phyloP scores from a whole-genome alignment of 2,797 vertebrate species.

The Gobio occitaniae region DNA sequence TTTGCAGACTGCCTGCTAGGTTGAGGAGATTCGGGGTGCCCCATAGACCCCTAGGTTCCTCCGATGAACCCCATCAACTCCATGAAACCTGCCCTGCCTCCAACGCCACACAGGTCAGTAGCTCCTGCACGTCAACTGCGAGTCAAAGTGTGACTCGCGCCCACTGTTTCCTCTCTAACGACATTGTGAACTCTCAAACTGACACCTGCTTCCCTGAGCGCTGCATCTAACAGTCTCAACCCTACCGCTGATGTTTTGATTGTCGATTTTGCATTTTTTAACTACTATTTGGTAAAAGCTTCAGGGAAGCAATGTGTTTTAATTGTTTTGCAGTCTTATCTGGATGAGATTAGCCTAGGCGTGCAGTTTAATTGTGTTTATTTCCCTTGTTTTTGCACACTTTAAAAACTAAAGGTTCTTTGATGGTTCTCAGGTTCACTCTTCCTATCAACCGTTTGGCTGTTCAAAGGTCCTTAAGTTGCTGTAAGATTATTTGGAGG shows the following conservation, averaged over 20 bases:
- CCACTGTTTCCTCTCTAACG: slow-evolving; percentile 45
- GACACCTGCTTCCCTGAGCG: slow-evolving; percentile 40
- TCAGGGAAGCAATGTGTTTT: slow-evolving; percentile 7
- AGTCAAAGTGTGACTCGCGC: slow-evolving; percentile 16
- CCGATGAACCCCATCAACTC: slow-evolving; percentile 95
- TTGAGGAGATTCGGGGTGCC: slow-evolving; percentile 66
- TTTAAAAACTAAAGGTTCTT: neutral
- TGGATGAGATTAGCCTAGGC: slow-evolving; percentile 23
- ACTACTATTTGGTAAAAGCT: slow-evolving; percentile 9
- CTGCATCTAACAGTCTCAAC: slow-evolving; percentile 13
- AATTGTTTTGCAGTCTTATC: slow-evolving; percentile 30
- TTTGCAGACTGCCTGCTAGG: slow-evolving; percentile 64
- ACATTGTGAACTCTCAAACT: slow-evolving; percentile 40
- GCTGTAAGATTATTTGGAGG: neutral
- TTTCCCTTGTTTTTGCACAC: neutral
- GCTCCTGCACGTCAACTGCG: neutral
- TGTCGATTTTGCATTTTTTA: slow-evolving; percentile 20
- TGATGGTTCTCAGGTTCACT: neutral
- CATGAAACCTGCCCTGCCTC: slow-evolving; percentile 92
- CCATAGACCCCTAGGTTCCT: slow-evolving; percentile 65
- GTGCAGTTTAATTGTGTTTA: slow-evolving; percentile 3
- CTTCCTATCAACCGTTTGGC: neutral
- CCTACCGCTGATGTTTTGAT: slow-evolving; percentile 9
- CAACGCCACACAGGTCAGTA: slow-evolving; percentile 87
- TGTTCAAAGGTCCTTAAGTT: neutral